Conservation (phyloP, 2,888 invertebrate species). For the Clitarchus hookeri region DNA sequence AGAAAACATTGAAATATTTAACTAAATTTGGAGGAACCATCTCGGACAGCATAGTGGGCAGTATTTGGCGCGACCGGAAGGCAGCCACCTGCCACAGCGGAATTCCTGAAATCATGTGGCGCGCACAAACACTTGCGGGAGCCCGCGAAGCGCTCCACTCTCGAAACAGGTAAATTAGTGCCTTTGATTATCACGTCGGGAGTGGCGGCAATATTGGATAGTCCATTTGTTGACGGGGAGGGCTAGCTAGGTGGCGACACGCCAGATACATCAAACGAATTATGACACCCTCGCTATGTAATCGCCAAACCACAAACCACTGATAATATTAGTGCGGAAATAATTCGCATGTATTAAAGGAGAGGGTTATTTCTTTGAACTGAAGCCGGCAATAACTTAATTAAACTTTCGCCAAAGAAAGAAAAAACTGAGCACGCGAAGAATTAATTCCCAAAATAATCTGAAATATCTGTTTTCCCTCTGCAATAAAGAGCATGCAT, state of each 20-base stretch:
- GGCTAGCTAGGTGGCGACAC: neutral
- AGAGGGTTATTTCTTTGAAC: no score
- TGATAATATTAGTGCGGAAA: neutral
- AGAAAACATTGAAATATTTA: no score
- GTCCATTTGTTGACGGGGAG: neutral
- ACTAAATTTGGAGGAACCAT: no score
- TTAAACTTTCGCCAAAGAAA: no score
- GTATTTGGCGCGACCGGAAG: neutral
- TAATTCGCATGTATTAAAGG: no score
- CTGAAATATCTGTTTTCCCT: no score
- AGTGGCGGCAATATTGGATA: slow-evolving; percentile 7
- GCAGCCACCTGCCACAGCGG: neutral
- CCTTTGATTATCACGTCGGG: slow-evolving; percentile 5
- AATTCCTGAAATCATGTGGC: neutral
- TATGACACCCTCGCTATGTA: neutral
- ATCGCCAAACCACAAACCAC: neutral
- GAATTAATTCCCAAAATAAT: no score
- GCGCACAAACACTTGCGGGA: neutral
- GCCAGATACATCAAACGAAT: slow-evolving; percentile 3
- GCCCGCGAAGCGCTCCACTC: neutral
- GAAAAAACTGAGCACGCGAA: no score
- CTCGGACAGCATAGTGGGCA: no score
- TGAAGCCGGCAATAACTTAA: no score
- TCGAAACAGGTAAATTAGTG: slow-evolving; percentile 1
- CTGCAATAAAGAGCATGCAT: no score